Evolutionary conservation across 2,797 vertebrate species (phyloP), one percentile per base, ranked within the genome.

Genomic region (Eurystomus glaucurus): DNA sequence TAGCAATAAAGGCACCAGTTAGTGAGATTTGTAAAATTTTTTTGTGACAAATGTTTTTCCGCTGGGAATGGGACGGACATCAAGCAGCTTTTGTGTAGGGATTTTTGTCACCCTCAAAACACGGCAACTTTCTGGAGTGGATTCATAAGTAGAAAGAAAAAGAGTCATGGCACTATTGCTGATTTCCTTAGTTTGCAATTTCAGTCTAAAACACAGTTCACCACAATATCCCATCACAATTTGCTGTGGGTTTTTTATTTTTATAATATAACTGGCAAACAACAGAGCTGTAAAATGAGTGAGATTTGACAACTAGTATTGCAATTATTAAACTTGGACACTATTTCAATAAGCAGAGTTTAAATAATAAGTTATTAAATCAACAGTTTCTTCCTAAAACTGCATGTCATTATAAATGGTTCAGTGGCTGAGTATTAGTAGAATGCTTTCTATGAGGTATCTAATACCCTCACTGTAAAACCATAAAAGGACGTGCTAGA

Each of bases 61-160:
- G 39, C 80, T 55, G 66, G 55, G 85, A 86, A 66, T 57, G 33
- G 31, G 64, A 74, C 31, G n/a, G n/a, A 88, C n/a, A 93, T 83
- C 37, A 91, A 91, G 86, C 14, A 84, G 43, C 3, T 93, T 85
- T 90, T 9, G 1, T 35, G 14, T 31, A 71, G 46, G 35, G 25
- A 91, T 87, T 88, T 88, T 71, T 85, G 39, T 25, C 72, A 51
- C 10, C 77, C 79, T 90, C 60, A 61, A 78, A 87, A 50, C 13
- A 60, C 28, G 87, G 25, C 43, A 79, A 70, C 9, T 65, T 75
- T 80, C 48, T 69, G 54, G 39, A 41, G 7, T 52, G 25, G 14
- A 87, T 85, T 91, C 68, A 88, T 68, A 89, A 22, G 16, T 54
- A 76, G 39, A 85, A 80, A 88, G 52, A 71, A 93, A 87, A 88